Evolutionary conservation across 2,888 invertebrate genomes (phyloP), one percentile per base, ranked within the genome.

Genomic region (Acrobasis repandana): DNA sequence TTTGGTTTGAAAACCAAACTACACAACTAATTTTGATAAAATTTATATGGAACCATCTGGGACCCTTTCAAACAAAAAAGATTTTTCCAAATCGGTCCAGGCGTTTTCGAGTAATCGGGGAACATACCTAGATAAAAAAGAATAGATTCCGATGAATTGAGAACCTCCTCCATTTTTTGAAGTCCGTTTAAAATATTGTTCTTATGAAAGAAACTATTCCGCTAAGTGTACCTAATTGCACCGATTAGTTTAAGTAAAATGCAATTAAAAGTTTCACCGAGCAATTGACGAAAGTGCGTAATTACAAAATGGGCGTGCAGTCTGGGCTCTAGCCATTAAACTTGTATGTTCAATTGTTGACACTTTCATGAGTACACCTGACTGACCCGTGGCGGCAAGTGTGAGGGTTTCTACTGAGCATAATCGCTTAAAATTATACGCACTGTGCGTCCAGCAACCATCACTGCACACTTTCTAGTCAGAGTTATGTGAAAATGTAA

Each of bases 231-330:
- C 11, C n/a, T 61, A 61, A 64, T 64, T 61, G 54, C 18, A n/a
- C 18, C 58, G 58, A 34, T 58, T 58, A 49, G 36, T 20, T 10
- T 50, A 58, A 58, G 49, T 58, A 58, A 58, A 58, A 50, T 36
- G 58, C 49, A 58, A 49, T 49, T 49, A 49, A 49, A 60, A 52
- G 60, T 60, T 60, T 60, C 60, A 52, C 52, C 33, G 16, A 43
- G 60, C 52, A 47, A 60, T 60, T 58, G 36, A 60, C 38, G 63
- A 64, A 61, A 63, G 66, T 60, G 47, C n/a, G 63, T 51, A 64
- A 64, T 66, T 66, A 63, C 64, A 66, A 65, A 63, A 56, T 60
- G 52, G 47, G 16, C 47, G 58, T 38, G 20, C 28, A 28, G 50
- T 38, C 54, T 38, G 54, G 11, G 2, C 18, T 14, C 38, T 52